Evolutionary conservation across 2,888 invertebrate species (phyloP).

Genomic region (Bembecia ichneumoniformis): DNA sequence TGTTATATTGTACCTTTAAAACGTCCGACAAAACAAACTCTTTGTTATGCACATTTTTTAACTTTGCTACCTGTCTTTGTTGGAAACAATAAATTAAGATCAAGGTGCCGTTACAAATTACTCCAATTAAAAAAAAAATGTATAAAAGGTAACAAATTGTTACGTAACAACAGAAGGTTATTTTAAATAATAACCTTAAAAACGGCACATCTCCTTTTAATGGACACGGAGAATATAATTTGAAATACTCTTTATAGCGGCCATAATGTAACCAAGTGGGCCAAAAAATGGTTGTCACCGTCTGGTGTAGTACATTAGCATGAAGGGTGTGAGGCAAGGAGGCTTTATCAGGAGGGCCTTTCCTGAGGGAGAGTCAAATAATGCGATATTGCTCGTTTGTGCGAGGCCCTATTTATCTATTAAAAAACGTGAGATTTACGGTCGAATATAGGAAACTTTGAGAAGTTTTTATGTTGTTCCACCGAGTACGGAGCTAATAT

Average conservation of each 20-base stretch:
- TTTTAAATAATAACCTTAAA: conserved; percentile 40
- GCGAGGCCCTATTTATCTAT: conserved; percentile 72
- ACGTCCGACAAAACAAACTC: conserved; percentile 51
- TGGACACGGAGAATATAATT: conserved; percentile 69
- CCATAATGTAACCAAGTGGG: conserved; percentile 71
- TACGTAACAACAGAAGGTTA: conserved; percentile 28
- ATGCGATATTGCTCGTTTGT: conserved; percentile 73
- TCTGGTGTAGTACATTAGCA: conserved; percentile 70
- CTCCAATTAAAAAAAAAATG: background rate
- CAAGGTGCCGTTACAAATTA: background rate
- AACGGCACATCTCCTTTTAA: conserved; percentile 61
- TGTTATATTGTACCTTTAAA: conserved; percentile 40
- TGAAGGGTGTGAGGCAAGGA: conserved; percentile 68
- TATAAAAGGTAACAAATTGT: conserved; percentile 1
- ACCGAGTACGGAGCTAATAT: conserved; percentile 54
- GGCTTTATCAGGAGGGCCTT: conserved; percentile 71
- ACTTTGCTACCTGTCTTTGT: conserved; percentile 45
- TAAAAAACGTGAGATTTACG: conserved; percentile 70
- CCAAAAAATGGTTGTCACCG: conserved; percentile 73
- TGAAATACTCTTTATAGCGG: conserved; percentile 68
- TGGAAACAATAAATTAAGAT: background rate
- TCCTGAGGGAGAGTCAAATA: conserved; percentile 71
- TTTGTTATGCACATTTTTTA: conserved; percentile 41
- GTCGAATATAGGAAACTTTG: conserved; percentile 59
- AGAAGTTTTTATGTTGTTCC: conserved; percentile 67